These are phyloP conservation scores for Astreopora myriophthalma DNA, from an alignment of 64 coral and sea anemone genomes.

Conservation along the genomic window DNA sequence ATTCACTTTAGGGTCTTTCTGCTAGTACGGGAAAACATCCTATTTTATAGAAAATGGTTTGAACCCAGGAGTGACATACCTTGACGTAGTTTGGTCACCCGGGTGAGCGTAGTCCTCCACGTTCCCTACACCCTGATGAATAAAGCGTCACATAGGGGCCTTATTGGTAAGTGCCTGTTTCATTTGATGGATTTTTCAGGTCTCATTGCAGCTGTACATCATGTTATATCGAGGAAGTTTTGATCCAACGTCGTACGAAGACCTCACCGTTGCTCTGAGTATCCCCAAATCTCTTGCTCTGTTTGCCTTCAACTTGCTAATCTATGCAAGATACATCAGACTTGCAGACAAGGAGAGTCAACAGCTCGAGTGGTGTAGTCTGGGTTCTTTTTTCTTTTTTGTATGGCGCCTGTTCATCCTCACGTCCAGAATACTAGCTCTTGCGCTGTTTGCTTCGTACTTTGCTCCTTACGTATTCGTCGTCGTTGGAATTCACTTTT, in stretches of 20 bases:
- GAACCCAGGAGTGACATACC: too few relatives aligned
- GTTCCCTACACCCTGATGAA: too few relatives aligned
- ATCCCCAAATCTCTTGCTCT: slow-evolving; percentile 20
- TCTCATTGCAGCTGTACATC: slow-evolving; percentile 25
- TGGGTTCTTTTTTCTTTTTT: slow-evolving; percentile 11
- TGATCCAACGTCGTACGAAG: slow-evolving; percentile 2
- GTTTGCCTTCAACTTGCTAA: slow-evolving; percentile 2
- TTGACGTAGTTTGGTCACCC: too few relatives aligned
- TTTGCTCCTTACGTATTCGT: slow-evolving; percentile 30
- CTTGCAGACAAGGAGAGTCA: not conserved
- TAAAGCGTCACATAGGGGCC: too few relatives aligned
- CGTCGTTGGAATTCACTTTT: slow-evolving; percentile 23
- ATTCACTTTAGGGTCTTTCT: too few relatives aligned
- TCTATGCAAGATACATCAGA: slow-evolving; percentile 13
- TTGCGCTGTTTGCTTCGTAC: slow-evolving; percentile 27
- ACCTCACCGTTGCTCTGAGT: slow-evolving; percentile 13
- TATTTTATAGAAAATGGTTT: too few relatives aligned
- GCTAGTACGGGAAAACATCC: too few relatives aligned
- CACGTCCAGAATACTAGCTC: slow-evolving; percentile 30
- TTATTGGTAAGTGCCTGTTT: too few relatives aligned
- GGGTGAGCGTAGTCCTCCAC: too few relatives aligned
- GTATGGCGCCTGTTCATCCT: slow-evolving; percentile 35
- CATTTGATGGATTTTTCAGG: not conserved
- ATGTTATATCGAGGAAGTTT: not conserved
- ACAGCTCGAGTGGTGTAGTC: slow-evolving; percentile 7